Conservation (phyloP, 2,797 vertebrate genomes). For the Paedocypris micromegethes region DNA sequence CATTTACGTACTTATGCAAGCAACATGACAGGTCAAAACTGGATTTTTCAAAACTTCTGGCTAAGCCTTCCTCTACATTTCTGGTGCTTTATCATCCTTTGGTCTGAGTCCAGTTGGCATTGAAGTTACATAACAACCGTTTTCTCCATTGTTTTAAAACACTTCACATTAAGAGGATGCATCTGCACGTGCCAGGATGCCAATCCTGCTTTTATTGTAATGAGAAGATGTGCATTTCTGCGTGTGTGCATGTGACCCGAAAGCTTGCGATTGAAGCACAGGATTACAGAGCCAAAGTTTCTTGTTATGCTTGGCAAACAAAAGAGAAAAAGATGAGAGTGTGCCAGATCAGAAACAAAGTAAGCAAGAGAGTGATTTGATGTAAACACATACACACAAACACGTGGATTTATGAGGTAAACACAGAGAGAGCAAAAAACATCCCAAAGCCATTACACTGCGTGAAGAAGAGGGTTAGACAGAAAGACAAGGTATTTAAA, state of each 20-base stretch:
- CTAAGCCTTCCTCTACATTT: conserved; percentile 12
- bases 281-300: conserved; percentile 11
- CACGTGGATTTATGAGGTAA: conserved; percentile 40
- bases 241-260: conserved; percentile 3
- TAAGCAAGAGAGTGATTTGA: conserved; percentile 39
- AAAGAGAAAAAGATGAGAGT: conserved; percentile 20
- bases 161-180: conserved; percentile 24
- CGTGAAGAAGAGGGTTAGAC: background rate
- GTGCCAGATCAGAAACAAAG: conserved; percentile 14
- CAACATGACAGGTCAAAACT: too few relatives aligned
- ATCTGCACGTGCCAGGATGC: conserved; percentile 23
- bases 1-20: too few relatives aligned
- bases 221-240: conserved; percentile 16
- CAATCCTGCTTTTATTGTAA: conserved; percentile 43
- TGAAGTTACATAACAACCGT: conserved; percentile 35
- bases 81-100: conserved; percentile 19
- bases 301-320: conserved; percentile 8
- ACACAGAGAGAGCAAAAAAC: conserved; percentile 31
- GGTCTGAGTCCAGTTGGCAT: conserved; percentile 25
- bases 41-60: too few relatives aligned
- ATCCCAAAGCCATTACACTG: conserved; percentile 4
- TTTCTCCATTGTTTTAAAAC: conserved; percentile 23
- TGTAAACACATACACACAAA: conserved; percentile 41
- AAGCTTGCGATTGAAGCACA: conserved; percentile 5
- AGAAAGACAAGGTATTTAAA: background rate